Evolutionary conservation across 2,113 vertebrate genomes (phyloP).

Genomic region (Cacatua alba): DNA sequence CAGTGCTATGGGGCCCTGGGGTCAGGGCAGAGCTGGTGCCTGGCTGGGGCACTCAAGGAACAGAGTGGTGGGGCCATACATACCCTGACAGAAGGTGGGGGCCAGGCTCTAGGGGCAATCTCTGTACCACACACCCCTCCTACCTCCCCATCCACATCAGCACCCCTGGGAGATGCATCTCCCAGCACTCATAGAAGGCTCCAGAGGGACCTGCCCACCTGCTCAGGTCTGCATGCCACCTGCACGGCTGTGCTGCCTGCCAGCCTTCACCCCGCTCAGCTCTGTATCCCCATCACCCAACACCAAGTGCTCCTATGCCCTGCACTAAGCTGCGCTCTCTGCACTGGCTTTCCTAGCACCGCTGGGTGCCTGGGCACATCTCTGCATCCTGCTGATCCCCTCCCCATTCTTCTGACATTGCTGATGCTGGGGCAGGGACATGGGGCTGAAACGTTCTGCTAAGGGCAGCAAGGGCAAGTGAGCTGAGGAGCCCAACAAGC

Average conservation of each 20-base stretch:
- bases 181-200: background rate
- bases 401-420: background rate
- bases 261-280: background rate
- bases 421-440: background rate
- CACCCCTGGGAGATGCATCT: background rate
- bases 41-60: background rate
- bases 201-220: background rate
- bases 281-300: background rate
- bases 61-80: background rate
- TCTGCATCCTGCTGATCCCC: background rate
- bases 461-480: background rate
- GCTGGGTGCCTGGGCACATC: background rate
- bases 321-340: background rate
- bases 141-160: background rate
- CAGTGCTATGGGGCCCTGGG: background rate
- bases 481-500: background rate
- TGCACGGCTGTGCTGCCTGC: background rate
- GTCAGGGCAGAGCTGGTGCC: background rate
- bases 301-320: background rate
- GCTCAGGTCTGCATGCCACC: background rate
- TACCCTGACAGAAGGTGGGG: background rate
- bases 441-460: background rate
- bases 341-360: background rate
- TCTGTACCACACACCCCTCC: background rate
- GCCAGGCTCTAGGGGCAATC: background rate